Conservation (phyloP, 1,140 invertebrate species). For the Galendromus occidentalis region DNA sequence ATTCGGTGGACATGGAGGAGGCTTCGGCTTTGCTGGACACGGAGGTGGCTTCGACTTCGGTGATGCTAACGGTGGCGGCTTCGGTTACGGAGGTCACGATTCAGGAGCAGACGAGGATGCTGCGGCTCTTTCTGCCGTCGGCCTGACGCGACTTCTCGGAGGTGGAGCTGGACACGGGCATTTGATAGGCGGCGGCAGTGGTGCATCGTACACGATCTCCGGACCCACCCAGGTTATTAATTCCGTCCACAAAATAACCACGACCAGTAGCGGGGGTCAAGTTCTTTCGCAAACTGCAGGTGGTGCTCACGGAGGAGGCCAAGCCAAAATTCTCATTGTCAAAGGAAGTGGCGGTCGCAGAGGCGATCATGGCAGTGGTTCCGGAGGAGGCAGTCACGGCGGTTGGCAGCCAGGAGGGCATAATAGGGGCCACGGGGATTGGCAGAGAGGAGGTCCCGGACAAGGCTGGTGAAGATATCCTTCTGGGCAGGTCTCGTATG, state of each 20-base stretch:
- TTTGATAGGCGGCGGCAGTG: not conserved
- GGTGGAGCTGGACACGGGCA: not conserved
- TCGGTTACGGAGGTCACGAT: not conserved
- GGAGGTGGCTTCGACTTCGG: not conserved
- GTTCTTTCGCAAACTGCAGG: not conserved
- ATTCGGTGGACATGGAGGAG: not conserved
- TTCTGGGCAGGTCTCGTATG: too few relatives aligned
- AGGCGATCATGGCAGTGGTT: not conserved
- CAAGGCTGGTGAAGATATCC: not conserved
- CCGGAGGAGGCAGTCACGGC: not conserved
- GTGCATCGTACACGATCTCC: not conserved
- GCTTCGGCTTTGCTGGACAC: not conserved
- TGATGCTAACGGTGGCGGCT: not conserved
- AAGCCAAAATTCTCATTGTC: not conserved
- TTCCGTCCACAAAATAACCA: not conserved
- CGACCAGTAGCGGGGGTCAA: not conserved
- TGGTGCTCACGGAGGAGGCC: not conserved
- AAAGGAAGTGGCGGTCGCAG: not conserved
- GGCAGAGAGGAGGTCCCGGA: not conserved
- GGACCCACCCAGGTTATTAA: conserved; percentile 6
- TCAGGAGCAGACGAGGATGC: not conserved
- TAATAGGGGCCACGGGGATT: not conserved
- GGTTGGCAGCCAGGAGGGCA: not conserved
- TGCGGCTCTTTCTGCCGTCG: not conserved
- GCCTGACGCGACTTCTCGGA: not conserved